Conservation (phyloP, 2,888 invertebrate genomes). For the Notocelia uddmanniana region DNA sequence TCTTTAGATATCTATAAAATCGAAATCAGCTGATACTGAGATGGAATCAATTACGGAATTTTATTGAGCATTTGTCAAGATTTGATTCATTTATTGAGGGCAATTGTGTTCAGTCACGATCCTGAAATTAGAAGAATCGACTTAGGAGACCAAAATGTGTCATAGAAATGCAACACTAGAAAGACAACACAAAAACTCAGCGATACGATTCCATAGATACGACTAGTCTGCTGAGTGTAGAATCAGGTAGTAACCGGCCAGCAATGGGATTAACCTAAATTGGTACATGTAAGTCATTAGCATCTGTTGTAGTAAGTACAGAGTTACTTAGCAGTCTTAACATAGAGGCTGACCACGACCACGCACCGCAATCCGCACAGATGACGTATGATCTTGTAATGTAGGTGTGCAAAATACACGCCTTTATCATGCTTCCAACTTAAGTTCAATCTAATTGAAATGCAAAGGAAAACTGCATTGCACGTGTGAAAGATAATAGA, state of each 20-base stretch:
- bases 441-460: conserved; percentile 12
- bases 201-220: too few species aligned
- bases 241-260: too few species aligned
- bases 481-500: conserved; percentile 41
- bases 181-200: neutral
- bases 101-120: neutral
- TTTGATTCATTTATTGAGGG: neutral
- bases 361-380: neutral
- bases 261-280: neutral
- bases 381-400: neutral
- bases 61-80: too few species aligned
- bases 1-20: conserved; percentile 17
- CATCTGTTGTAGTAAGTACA: neutral
- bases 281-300: neutral
- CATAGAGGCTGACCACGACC: neutral
- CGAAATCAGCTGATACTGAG: neutral
- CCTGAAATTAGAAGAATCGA: neutral
- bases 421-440: neutral
- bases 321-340: too few species aligned
- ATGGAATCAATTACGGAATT: too few species aligned
- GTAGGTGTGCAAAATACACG: neutral
- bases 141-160: too few species aligned
- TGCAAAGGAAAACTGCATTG: conserved; percentile 32
- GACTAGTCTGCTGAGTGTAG: too few species aligned
- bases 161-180: too few species aligned